Conservation (phyloP, 2,888 invertebrate genomes). For the Drosophila anomalipes region DNA sequence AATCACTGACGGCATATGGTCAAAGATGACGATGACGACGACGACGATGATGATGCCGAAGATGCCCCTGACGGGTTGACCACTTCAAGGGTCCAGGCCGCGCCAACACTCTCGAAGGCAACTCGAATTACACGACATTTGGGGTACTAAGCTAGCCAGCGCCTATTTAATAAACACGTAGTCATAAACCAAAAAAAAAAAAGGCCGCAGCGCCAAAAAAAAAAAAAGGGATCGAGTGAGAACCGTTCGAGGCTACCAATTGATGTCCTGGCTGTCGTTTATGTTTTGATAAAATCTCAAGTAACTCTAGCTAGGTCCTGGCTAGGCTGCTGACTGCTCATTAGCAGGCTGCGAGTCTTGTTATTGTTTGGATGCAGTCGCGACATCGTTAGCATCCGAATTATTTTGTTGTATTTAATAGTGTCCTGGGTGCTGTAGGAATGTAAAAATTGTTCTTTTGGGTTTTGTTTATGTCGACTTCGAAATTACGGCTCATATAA, state of each 20-base stretch:
- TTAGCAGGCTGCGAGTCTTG: constrained; percentile 50
- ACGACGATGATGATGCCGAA: neutral
- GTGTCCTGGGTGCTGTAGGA: constrained; percentile 20
- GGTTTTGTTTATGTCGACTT: constrained; percentile 63
- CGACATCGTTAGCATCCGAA: constrained; percentile 55
- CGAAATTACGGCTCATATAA: constrained; percentile 47
- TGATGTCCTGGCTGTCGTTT: constrained; percentile 40
- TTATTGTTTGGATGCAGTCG: constrained; percentile 64
- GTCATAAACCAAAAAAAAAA: constrained; percentile 64
- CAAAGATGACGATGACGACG: constrained; percentile 21
- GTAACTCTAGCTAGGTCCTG: constrained; percentile 50
- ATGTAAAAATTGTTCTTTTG: constrained; percentile 3
- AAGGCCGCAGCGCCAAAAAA: constrained; percentile 60
- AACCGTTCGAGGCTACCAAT: constrained; percentile 57
- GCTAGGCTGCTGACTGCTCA: constrained; percentile 43
- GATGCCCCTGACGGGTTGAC: constrained; percentile 61
- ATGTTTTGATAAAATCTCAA: constrained; percentile 81
- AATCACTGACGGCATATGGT: constrained; percentile 70
- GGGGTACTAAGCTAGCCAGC: constrained; percentile 53
- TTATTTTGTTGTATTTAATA: constrained; percentile 25
- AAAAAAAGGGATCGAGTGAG: constrained; percentile 31
- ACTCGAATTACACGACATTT: constrained; percentile 63
- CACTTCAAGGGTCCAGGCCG: constrained; percentile 66
- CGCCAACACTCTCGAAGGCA: constrained; percentile 19
- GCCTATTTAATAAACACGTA: constrained; percentile 68